phyloP scores from a whole-genome alignment of 1,140 invertebrate species.

The Bombus consobrinus region DNA sequence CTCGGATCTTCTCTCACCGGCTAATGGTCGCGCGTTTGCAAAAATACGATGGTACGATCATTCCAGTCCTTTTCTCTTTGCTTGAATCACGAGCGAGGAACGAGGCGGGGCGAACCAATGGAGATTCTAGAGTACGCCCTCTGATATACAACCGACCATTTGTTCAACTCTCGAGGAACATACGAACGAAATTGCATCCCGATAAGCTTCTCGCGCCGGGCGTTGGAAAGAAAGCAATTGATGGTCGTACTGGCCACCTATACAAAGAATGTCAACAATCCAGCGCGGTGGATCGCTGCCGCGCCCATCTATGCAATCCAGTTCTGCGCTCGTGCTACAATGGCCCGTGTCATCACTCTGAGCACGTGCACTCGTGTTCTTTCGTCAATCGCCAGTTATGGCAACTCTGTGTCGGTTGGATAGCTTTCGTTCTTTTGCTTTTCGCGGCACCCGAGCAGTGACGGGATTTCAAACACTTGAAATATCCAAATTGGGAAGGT shows the following conservation, averaged over 20 bases:
- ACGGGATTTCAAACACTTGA: no score
- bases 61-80: background rate
- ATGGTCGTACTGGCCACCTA: background rate
- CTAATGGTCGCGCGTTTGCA: background rate
- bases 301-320: background rate
- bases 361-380: background rate
- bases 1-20: background rate
- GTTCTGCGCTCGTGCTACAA: no score
- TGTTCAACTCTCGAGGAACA: conserved; percentile 19
- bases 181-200: conserved; percentile 32
- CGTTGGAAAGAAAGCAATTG: conserved; percentile 8
- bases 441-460: no score
- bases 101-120: background rate
- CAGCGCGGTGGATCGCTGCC: background rate
- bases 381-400: background rate
- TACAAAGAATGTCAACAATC: conserved; percentile 24
- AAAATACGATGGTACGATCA: conserved; percentile 11
- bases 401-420: background rate
- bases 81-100: background rate
- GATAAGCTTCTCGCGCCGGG: conserved; percentile 18
- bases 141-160: conserved; percentile 32
- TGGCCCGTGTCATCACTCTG: background rate
- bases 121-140: conserved; percentile 22
- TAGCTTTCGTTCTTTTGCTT: no score
- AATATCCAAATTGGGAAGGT: no score